phyloP scores from a whole-genome alignment of 2,113 vertebrate species.

The Laticauda colubrina region DNA sequence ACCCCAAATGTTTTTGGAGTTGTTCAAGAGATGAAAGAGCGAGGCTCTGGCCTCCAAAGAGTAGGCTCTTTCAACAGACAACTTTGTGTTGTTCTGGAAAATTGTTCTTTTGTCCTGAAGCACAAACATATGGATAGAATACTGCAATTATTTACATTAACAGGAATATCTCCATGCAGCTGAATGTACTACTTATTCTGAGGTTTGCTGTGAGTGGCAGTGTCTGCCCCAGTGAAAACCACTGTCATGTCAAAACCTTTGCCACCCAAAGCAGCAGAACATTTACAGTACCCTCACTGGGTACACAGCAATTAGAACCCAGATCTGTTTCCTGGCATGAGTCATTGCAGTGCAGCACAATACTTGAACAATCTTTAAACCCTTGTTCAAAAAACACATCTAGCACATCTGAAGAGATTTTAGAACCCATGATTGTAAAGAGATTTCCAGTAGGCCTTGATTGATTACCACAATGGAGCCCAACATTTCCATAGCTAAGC shows the following conservation, averaged over 20 bases:
- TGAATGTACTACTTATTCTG: not conserved
- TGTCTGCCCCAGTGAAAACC: not conserved
- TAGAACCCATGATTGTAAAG: not conserved
- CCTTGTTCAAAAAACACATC: not conserved
- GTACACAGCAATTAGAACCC: not conserved
- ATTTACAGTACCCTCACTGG: not conserved
- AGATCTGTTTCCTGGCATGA: not conserved
- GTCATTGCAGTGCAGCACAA: not conserved
- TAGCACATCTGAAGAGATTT: not conserved
- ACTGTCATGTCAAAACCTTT: not conserved
- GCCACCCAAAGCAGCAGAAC: not conserved
- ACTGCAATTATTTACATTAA: not conserved
- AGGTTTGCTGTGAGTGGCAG: not conserved
- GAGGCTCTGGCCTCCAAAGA: not conserved
- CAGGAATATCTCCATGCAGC: not conserved
- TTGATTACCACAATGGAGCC: not conserved
- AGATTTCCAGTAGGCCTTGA: not conserved
- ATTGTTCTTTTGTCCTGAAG: not conserved
- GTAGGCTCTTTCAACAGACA: not conserved
- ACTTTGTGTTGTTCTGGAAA: not conserved
- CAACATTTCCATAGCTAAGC: not conserved
- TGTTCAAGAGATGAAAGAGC: not conserved
- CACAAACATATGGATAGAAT: not conserved
- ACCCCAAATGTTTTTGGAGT: not conserved
- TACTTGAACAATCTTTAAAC: not conserved